A percentile compares a stretch with the other conserved stretches of the same genome.
Conservation (phyloP, 1,140 invertebrate genomes). For the Oedothorax gibbosus region DNA sequence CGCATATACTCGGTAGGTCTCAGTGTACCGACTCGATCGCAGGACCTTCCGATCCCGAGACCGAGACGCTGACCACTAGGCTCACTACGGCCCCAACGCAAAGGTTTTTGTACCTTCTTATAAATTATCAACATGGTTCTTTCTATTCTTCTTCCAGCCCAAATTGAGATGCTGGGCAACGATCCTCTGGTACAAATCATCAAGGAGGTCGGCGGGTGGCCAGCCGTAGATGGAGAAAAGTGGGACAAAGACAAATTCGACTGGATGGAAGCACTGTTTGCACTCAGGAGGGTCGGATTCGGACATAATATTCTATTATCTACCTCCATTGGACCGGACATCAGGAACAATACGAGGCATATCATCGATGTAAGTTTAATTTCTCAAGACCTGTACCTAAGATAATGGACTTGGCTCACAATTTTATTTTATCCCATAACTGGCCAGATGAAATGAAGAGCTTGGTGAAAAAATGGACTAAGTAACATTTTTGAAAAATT, state of each 20-base stretch:
- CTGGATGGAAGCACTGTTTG: slow-evolving; percentile 86
- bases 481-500: too few species aligned
- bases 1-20: too few species aligned
- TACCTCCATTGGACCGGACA: slow-evolving; percentile 88
- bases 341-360: slow-evolving; percentile 85
- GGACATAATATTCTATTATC: slow-evolving; percentile 93
- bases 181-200: slow-evolving; percentile 79
- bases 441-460: too few species aligned
- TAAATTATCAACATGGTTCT: neutral
- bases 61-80: too few species aligned
- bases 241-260: slow-evolving; percentile 81
- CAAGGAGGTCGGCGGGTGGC: slow-evolving; percentile 88
- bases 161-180: slow-evolving; percentile 62
- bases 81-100: too few species aligned
- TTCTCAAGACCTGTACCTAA: too few species aligned
- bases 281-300: slow-evolving; percentile 82
- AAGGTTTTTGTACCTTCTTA: too few species aligned
- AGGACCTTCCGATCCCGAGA: too few species aligned
- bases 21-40: too few species aligned
- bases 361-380: slow-evolving; percentile 83
- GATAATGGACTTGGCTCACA: too few species aligned
- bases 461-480: too few species aligned
- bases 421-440: too few species aligned
- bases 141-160: slow-evolving; percentile 33
- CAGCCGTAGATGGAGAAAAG: slow-evolving; percentile 80